Evolutionary conservation across 2,888 invertebrate species (phyloP).

Genomic region (Pammene fasciana): DNA sequence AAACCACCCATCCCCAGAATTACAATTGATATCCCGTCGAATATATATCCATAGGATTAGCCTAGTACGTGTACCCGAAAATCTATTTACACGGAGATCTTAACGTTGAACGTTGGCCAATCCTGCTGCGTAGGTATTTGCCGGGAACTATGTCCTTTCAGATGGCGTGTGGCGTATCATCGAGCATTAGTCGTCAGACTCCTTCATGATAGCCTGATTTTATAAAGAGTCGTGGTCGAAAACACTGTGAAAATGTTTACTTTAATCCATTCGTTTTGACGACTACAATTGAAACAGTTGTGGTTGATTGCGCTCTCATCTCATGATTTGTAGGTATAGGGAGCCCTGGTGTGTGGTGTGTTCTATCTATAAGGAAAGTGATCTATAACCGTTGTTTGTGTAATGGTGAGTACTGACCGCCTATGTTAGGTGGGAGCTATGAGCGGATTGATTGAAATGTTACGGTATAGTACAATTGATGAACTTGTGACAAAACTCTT

Average conservation of each 20-base stretch:
- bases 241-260: no score
- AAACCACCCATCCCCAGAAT: constrained; percentile 2
- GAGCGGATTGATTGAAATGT: constrained; percentile 33
- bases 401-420: neutral
- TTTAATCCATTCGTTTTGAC: no score
- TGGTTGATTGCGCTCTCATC: no score
- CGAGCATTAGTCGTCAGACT: neutral
- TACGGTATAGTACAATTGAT: neutral
- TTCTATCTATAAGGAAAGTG: neutral
- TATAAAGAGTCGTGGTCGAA: no score
- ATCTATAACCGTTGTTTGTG: constrained; percentile 3
- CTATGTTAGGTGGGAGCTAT: constrained; percentile 5
- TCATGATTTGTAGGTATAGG: no score
- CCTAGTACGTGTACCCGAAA: constrained; percentile 36
- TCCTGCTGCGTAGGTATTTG: constrained; percentile 14
- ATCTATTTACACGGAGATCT: constrained; percentile 44
- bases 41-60: neutral
- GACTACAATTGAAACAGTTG: no score
- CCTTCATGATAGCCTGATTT: no score
- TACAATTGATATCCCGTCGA: constrained; percentile 5
- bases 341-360: no score
- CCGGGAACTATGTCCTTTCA: constrained; percentile 4
- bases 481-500: neutral
- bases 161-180: neutral
- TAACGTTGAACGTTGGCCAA: constrained; percentile 44